phyloP scores from a whole-genome alignment of 2,888 invertebrate species.

The Nephrotoma appendiculata region DNA sequence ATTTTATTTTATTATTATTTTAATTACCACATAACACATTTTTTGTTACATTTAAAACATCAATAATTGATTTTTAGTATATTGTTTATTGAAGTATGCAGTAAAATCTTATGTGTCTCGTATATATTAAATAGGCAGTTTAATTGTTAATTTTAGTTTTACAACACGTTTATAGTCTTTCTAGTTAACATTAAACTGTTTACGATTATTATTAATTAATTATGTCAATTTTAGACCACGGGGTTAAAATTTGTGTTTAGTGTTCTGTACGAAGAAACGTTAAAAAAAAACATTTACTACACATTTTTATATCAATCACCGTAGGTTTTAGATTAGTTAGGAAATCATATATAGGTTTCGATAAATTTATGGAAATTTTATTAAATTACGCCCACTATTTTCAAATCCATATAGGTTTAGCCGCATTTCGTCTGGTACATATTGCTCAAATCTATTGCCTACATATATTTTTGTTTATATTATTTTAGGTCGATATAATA shows the following conservation, averaged over 20 bases:
- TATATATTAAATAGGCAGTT: background rate
- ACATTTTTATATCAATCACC: background rate
- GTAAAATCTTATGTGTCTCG: background rate
- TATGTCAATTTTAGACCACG: background rate
- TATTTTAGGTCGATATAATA: background rate
- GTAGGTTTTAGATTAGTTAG: background rate
- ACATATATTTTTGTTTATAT: background rate
- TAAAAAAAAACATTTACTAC: background rate
- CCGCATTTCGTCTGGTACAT: background rate
- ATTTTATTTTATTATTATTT: background rate
- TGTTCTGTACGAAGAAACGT: background rate
- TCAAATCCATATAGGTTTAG: background rate
- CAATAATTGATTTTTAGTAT: background rate
- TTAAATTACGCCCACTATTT: background rate
- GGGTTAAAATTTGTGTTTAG: background rate
- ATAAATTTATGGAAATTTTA: background rate
- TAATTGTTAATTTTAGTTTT: background rate
- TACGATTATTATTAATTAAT: background rate
- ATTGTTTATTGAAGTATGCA: background rate
- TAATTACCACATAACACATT: background rate
- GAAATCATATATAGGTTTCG: background rate
- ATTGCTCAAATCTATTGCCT: background rate
- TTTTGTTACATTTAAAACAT: background rate
- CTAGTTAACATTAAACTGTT: background rate
- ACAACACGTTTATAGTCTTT: background rate